Conservation (phyloP, 2,113 vertebrate genomes). For the Corvus moneduloides region DNA sequence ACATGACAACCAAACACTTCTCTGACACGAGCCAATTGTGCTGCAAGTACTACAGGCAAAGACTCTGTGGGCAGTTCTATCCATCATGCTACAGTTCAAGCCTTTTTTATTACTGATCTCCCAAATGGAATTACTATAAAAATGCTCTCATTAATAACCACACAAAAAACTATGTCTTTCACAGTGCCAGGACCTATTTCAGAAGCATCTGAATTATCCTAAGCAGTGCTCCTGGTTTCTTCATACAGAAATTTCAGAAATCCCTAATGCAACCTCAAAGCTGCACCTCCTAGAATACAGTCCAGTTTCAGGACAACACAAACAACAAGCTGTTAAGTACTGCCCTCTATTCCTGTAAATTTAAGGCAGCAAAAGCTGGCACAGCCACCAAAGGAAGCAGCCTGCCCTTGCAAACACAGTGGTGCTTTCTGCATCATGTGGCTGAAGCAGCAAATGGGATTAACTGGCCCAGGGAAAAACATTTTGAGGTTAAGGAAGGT, state of each 20-base stretch:
- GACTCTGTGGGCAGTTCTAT: background rate
- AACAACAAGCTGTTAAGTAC: background rate
- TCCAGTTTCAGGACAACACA: background rate
- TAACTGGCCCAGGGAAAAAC: background rate
- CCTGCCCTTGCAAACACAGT: background rate
- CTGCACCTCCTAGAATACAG: background rate
- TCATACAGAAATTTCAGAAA: background rate
- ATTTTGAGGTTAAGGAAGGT: background rate
- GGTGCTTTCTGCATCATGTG: accelerated
- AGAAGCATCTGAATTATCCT: background rate
- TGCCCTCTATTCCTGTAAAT: background rate
- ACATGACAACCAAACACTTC: background rate
- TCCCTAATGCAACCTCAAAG: background rate
- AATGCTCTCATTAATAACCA: background rate
- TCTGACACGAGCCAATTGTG: background rate
- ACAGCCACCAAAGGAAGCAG: background rate
- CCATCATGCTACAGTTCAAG: background rate
- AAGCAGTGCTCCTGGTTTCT: background rate
- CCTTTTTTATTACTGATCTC: background rate
- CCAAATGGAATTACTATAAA: background rate
- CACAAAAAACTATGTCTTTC: background rate
- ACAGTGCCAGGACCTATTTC: background rate
- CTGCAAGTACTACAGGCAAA: background rate
- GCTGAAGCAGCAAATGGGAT: background rate
- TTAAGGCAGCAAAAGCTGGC: background rate